Evolutionary conservation across 1,140 invertebrate species (phyloP).

Genomic region (Heliothis subflexa): DNA sequence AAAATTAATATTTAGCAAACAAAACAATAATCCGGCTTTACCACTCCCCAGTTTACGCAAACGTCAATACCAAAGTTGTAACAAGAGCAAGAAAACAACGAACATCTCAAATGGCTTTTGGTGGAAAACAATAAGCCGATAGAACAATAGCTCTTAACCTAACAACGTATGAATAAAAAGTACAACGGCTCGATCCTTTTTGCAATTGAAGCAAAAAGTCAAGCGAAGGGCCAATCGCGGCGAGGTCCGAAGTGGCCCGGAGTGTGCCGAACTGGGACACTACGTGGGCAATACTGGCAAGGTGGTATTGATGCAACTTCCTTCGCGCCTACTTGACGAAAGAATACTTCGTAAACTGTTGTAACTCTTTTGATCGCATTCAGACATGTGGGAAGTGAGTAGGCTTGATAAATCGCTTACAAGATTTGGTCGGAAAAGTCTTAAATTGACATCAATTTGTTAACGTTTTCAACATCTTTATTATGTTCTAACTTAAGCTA

Average conservation of each 20-base stretch:
- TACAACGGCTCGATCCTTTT: constrained; percentile 31
- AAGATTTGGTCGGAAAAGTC: neutral
- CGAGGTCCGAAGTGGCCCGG: constrained; percentile 20
- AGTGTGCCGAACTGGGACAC: constrained; percentile 41
- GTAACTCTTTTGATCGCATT: constrained; percentile 37
- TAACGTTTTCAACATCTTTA: constrained; percentile 8
- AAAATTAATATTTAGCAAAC: constrained; percentile 28
- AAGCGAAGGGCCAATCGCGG: constrained; percentile 38
- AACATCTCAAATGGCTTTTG: constrained; percentile 50
- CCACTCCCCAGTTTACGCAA: constrained; percentile 12
- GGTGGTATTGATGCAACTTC: constrained; percentile 72
- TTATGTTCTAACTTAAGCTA: neutral
- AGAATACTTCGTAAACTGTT: constrained; percentile 46
- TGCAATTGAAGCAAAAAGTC: constrained; percentile 40
- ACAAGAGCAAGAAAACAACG: constrained; percentile 23
- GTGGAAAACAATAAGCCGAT: constrained; percentile 43
- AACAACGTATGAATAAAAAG: constrained; percentile 43
- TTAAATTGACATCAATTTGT: neutral
- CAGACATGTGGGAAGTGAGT: constrained; percentile 13
- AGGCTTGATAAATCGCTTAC: constrained; percentile 36
- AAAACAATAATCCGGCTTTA: constrained; percentile 21
- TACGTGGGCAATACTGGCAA: constrained; percentile 56
- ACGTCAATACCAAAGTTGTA: constrained; percentile 33
- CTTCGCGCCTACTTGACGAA: constrained; percentile 66
- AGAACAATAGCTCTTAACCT: constrained; percentile 50